These are phyloP conservation scores for Ardeotis arabs DNA, from an alignment of 2,113 vertebrate genomes.

Conservation along the genomic window DNA sequence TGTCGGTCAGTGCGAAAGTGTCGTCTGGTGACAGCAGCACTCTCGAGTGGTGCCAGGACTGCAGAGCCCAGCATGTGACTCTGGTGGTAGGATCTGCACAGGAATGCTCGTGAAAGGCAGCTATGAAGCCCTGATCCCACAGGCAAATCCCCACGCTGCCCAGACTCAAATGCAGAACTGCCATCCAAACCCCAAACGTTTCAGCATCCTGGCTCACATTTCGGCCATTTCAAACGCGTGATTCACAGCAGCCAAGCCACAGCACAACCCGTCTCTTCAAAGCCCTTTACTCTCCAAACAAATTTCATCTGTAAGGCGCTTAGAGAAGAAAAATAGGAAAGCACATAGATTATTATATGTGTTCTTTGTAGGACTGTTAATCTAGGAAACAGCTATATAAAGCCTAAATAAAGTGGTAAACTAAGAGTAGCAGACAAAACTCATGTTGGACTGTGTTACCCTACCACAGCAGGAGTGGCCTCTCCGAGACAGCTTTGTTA, in stretches of 20 bases:
- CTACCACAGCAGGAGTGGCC: not conserved
- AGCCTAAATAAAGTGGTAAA: not conserved
- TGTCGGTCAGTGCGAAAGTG: not conserved
- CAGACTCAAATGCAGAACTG: not conserved
- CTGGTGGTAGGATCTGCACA: not conserved
- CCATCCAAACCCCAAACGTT: not conserved
- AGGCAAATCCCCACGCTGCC: not conserved
- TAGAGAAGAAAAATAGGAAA: not conserved
- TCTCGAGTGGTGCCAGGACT: not conserved
- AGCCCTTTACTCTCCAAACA: not conserved
- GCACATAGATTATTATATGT: rapidly evolving
- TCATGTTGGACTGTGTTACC: not conserved
- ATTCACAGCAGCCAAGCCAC: not conserved
- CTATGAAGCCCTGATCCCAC: not conserved
- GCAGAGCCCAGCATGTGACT: slow-evolving; percentile 17
- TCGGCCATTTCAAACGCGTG: not conserved
- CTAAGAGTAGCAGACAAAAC: not conserved
- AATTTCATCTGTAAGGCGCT: not conserved
- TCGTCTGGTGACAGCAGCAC: not conserved
- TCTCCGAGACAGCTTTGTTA: not conserved
- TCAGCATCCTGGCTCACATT: not conserved
- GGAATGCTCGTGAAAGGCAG: not conserved
- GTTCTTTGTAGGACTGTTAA: not conserved
- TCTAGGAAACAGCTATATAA: not conserved
- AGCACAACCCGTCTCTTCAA: not conserved